Conservation (phyloP, 2,113 vertebrate genomes). For the Psittacara wagleri region DNA sequence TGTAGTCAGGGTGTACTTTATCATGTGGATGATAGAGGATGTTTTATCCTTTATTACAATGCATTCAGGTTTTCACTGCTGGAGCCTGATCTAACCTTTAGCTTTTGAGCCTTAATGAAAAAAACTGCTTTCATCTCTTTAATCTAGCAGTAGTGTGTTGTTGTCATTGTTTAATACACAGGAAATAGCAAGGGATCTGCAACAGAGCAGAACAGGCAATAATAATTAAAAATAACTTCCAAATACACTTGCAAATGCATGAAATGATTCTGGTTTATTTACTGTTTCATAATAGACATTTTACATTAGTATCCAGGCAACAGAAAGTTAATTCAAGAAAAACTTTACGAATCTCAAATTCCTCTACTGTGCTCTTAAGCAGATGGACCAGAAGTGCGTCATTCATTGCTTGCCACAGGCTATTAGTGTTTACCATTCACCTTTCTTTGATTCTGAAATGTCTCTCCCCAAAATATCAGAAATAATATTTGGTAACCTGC, state of each 20-base stretch:
- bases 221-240: slow-evolving; percentile 44
- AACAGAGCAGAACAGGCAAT: background rate
- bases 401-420: background rate
- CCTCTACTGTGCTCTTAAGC: background rate
- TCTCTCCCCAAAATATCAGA: background rate
- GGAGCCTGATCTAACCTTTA: background rate
- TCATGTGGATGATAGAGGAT: background rate
- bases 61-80: background rate
- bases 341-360: background rate
- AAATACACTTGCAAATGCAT: background rate
- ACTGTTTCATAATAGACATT: background rate
- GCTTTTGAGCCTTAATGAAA: background rate
- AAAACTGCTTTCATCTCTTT: background rate
- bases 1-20: background rate
- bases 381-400: background rate
- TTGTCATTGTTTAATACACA: slow-evolving; percentile 2
- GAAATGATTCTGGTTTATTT: background rate
- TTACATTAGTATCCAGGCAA: slow-evolving; percentile 35
- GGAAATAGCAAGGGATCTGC: background rate
- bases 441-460: background rate
- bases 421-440: background rate
- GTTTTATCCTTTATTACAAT: background rate
- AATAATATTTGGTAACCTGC: background rate
- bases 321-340: slow-evolving; percentile 38
- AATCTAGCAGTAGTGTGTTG: background rate